Percentiles rank a stretch among this genome's conserved stretches.
Evolutionary conservation across 2,113 vertebrate species (phyloP).

Genomic region (Tympanuchus pallidicinctus): DNA sequence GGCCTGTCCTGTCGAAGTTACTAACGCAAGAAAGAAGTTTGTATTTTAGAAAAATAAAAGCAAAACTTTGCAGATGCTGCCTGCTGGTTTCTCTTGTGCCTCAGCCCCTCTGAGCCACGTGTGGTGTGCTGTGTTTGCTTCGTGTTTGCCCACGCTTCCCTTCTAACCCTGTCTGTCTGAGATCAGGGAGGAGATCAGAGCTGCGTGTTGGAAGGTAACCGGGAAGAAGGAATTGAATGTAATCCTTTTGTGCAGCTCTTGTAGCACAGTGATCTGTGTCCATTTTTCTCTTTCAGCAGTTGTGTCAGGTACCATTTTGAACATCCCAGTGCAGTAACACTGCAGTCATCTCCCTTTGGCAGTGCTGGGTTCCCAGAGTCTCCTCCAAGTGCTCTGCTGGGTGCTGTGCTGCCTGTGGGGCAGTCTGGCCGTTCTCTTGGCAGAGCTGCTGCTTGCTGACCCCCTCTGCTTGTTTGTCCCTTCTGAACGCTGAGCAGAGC

Average conservation of each 20-base stretch:
- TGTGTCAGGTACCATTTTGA: not conserved
- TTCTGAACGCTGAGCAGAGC: not conserved
- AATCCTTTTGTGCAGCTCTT: not conserved
- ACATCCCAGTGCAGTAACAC: not conserved
- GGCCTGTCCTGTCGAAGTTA: slow-evolving; percentile 42
- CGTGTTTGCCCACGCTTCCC: not conserved
- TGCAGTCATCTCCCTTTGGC: not conserved
- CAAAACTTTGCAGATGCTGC: slow-evolving; percentile 59
- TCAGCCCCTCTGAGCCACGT: slow-evolving; percentile 13
- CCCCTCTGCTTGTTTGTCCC: not conserved
- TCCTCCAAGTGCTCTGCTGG: not conserved
- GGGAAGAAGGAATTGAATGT: not conserved
- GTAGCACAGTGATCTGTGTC: not conserved
- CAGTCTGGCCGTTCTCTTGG: no score
- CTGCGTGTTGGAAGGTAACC: slow-evolving; percentile 2
- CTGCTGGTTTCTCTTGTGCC: slow-evolving; percentile 60
- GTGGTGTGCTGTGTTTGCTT: not conserved
- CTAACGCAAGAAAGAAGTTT: slow-evolving; percentile 57
- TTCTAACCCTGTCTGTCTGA: not conserved
- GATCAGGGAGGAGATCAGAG: slow-evolving; percentile 12
- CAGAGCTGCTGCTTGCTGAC: not conserved
- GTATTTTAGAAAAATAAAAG: slow-evolving; percentile 71
- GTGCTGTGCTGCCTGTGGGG: accelerated
- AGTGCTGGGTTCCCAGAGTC: not conserved
- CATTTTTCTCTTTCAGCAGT: slow-evolving; percentile 41